A percentile compares a stretch with the other conserved stretches of the same genome.
These are phyloP conservation scores for Oscheius sp. DNA, from an alignment of 2,888 invertebrate genomes.

Conservation along the genomic window DNA sequence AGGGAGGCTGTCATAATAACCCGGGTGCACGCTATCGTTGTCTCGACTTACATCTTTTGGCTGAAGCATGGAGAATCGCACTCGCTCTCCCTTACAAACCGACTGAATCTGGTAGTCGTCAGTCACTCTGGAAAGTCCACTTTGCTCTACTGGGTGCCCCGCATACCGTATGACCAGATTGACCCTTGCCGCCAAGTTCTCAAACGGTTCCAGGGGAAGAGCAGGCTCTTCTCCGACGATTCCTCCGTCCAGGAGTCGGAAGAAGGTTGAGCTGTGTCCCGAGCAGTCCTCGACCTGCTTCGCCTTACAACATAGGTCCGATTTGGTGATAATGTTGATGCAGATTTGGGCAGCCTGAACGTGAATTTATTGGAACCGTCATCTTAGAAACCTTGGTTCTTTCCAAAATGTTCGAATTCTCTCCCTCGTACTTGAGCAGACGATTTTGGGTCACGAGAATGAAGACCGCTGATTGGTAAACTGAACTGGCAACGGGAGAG, in stretches of 20 bases:
- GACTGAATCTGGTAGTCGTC: conserved; percentile 40
- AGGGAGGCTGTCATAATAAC: conserved; percentile 17
- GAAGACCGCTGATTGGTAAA: conserved; percentile 57
- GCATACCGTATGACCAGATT: conserved; percentile 39
- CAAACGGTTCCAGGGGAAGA: conserved; percentile 36
- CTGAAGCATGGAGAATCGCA: conserved; percentile 38
- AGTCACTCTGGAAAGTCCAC: conserved; percentile 31
- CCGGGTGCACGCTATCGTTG: conserved; percentile 9
- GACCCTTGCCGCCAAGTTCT: conserved; percentile 28
- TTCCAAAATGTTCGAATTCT: conserved; percentile 57
- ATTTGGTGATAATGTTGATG: conserved; percentile 55
- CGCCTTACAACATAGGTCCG: conserved; percentile 59
- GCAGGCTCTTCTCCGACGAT: conserved; percentile 29
- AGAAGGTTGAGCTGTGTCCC: conserved; percentile 33
- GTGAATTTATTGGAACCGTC: neutral
- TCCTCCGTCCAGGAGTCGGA: conserved; percentile 33
- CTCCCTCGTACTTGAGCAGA: conserved; percentile 62
- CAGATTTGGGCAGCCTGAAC: conserved; percentile 61
- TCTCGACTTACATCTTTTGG: conserved; percentile 35
- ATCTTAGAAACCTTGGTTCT: conserved; percentile 50
- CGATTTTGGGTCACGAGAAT: conserved; percentile 57
- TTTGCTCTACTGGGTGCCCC: neutral
- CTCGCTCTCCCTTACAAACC: conserved; percentile 41
- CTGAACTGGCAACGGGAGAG: conserved; percentile 43
- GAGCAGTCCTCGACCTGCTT: conserved; percentile 48